phyloP scores from a whole-genome alignment of 2,888 invertebrate genomes.

The Drosophila neotestacea region DNA sequence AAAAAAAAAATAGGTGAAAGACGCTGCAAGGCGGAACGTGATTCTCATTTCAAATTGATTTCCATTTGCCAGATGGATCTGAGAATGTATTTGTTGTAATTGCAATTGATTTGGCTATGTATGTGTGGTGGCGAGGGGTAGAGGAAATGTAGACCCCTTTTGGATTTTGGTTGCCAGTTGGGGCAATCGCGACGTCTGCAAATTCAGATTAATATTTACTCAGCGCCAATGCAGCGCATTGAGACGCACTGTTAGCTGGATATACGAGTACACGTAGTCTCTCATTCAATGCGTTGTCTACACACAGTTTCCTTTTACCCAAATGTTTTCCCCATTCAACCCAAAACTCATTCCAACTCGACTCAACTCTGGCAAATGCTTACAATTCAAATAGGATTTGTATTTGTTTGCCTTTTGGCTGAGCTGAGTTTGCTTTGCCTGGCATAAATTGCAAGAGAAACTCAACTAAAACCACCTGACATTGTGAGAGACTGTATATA shows the following conservation, averaged over 20 bases:
- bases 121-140: background rate
- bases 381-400: conserved; percentile 73
- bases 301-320: conserved; percentile 1
- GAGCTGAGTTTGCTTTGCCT: conserved; percentile 46
- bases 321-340: background rate
- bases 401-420: conserved; percentile 79
- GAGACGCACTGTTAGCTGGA: conserved; percentile 37
- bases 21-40: conserved; percentile 37
- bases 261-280: conserved; percentile 10
- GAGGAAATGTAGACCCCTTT: background rate
- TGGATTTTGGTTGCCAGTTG: conserved; percentile 29
- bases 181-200: conserved; percentile 35
- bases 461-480: conserved; percentile 38
- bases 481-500: background rate
- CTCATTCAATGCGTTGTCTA: conserved; percentile 25
- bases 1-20: conserved; percentile 14
- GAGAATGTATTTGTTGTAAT: conserved; percentile 39
- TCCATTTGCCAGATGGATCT: conserved; percentile 40
- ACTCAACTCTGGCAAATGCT: conserved; percentile 39
- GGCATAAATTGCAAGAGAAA: conserved; percentile 56
- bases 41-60: conserved; percentile 60
- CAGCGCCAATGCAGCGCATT: conserved; percentile 50
- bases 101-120: conserved; percentile 57
- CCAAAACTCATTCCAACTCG: background rate
- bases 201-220: conserved; percentile 61